phyloP scores from a whole-genome alignment of 2,113 vertebrate species.

The Gobius niger region DNA sequence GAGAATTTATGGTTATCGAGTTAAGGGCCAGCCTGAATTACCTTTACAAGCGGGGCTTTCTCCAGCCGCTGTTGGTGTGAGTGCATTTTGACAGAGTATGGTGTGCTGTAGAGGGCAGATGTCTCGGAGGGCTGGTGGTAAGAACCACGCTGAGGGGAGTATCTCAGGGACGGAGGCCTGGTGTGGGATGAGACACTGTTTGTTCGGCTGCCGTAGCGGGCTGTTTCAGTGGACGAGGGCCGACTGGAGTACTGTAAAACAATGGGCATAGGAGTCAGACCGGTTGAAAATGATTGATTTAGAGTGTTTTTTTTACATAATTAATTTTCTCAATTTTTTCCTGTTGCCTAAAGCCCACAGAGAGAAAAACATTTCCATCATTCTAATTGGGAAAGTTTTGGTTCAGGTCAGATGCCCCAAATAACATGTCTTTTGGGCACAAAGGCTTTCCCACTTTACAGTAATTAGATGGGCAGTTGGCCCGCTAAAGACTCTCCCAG shows the following conservation, averaged over 20 bases:
- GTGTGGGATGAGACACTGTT: constrained; percentile 78
- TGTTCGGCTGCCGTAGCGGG: constrained; percentile 70
- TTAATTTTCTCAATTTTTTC: neutral
- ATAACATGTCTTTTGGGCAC: constrained; percentile 32
- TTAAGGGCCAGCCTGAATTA: constrained; percentile 52
- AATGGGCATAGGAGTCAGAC: constrained; percentile 32
- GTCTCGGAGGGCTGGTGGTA: constrained; percentile 54
- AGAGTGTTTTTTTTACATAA: neutral
- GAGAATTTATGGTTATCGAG: constrained; percentile 45
- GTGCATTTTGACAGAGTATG: constrained; percentile 60
- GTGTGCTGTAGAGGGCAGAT: constrained; percentile 75
- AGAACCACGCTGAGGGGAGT: constrained; percentile 69
- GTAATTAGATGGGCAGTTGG: constrained; percentile 46
- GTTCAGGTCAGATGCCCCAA: constrained; percentile 29
- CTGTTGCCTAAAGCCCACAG: neutral
- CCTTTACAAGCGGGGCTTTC: constrained; percentile 75
- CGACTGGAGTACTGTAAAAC: constrained; percentile 77
- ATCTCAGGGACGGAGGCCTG: constrained; percentile 66
- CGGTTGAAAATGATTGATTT: neutral
- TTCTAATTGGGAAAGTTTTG: constrained; percentile 17
- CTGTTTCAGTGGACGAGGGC: constrained; percentile 68
- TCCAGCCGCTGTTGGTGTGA: constrained; percentile 48
- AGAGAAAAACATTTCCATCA: constrained; percentile 8
- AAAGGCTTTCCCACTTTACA: constrained; percentile 35
- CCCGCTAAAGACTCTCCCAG: constrained; percentile 17